Percentiles rank a stretch among this genome's conserved stretches.
Evolutionary conservation across 2,888 invertebrate species (phyloP).

Genomic region (Macaria liturata): DNA sequence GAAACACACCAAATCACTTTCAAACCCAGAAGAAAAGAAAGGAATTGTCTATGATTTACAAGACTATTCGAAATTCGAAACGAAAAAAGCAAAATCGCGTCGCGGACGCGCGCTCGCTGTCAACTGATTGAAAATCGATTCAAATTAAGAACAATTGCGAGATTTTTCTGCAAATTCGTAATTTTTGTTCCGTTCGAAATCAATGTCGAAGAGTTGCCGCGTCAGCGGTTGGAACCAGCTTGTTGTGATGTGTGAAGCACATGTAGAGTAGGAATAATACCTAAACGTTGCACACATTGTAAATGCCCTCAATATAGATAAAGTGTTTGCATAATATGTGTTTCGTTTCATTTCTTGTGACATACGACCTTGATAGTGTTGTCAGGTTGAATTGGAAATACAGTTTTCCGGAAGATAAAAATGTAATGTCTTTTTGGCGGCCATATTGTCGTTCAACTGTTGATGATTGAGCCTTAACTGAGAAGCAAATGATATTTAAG

Average conservation of each 20-base stretch:
- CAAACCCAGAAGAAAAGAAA: constrained; percentile 18
- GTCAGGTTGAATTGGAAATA: constrained; percentile 14
- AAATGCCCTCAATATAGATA: constrained; percentile 45
- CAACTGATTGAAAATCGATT: constrained; percentile 34
- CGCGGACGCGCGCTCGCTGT: constrained; percentile 47
- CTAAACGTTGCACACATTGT: constrained; percentile 31
- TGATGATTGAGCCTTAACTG: no score
- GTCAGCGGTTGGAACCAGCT: constrained; percentile 41
- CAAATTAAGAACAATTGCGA: constrained; percentile 25
- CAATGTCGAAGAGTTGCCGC: constrained; percentile 53
- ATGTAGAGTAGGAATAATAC: constrained; percentile 22
- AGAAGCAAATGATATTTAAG: no score
- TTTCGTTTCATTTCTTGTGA: constrained; percentile 34
- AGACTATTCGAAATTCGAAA: constrained; percentile 19
- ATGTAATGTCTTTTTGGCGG: neutral
- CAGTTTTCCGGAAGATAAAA: constrained; percentile 1
- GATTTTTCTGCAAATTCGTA: constrained; percentile 47
- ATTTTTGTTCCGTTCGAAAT: constrained; percentile 54
- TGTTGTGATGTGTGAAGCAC: constrained; percentile 16
- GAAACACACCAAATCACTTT: constrained; percentile 15
- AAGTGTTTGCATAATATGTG: constrained; percentile 38
- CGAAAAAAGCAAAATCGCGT: constrained; percentile 32
- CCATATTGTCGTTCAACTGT: no score
- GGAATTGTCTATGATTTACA: constrained; percentile 32
- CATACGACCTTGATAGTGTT: constrained; percentile 29